phyloP scores from a whole-genome alignment of 2,113 vertebrate species.

The Thinocorus orbignyianus region DNA sequence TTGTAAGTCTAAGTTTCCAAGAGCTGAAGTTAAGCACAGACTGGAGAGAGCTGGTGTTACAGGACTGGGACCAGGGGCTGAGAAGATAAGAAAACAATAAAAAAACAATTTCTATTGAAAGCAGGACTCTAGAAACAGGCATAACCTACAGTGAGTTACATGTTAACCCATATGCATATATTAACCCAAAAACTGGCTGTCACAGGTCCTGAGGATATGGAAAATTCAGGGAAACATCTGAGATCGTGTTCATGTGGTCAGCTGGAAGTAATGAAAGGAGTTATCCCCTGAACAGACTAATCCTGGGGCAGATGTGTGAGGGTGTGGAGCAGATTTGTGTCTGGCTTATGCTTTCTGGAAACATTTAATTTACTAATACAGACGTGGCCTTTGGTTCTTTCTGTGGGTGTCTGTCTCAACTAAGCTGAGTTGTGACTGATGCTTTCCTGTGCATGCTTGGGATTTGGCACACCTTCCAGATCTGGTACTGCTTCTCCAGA shows the following conservation, averaged over 20 bases:
- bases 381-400: neutral
- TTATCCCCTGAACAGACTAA: neutral
- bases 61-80: neutral
- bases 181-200: neutral
- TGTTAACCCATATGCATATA: neutral
- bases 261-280: neutral
- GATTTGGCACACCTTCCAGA: neutral
- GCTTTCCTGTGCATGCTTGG: neutral
- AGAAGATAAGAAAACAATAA: neutral
- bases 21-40: neutral
- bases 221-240: neutral
- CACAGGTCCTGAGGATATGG: neutral
- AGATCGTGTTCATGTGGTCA: neutral
- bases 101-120: neutral
- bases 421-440: neutral
- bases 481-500: neutral
- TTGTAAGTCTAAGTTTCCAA: neutral
- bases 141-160: neutral
- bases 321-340: neutral
- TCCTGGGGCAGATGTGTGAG: neutral
- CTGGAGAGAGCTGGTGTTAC: neutral
- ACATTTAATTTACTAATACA: neutral
- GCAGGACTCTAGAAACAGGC: neutral
- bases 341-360: neutral
- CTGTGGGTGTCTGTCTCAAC: neutral